A percentile compares a stretch with the other conserved stretches of the same genome.
These are phyloP conservation scores for Acridotheres tristis DNA, from an alignment of 2,797 vertebrate genomes.

Conservation along the genomic window DNA sequence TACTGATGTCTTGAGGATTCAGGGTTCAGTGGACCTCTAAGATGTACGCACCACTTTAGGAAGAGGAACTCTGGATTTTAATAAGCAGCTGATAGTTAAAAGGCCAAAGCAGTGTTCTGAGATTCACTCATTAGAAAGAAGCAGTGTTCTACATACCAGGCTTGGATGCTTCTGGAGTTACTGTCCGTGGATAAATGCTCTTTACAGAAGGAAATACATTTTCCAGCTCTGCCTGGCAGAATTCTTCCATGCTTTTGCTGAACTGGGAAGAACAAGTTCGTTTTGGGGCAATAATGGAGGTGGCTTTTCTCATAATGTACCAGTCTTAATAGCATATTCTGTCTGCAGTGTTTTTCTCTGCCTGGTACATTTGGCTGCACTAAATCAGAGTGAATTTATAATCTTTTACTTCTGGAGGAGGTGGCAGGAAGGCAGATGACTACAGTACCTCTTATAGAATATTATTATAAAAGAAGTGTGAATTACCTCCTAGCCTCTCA, in stretches of 20 bases:
- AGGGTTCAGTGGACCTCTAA: not conserved
- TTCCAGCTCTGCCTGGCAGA: not conserved
- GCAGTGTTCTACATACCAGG: not conserved
- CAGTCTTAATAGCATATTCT: not conserved
- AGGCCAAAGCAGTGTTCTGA: not conserved
- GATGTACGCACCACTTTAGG: not conserved
- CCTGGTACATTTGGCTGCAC: slow-evolving; percentile 20
- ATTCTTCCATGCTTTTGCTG: not conserved
- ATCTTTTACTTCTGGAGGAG: slow-evolving; percentile 50
- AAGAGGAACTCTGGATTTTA: not conserved
- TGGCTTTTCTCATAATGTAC: not conserved
- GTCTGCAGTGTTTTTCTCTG: slow-evolving; percentile 29
- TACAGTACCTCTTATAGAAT: slow-evolving; percentile 60
- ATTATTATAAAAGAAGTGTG: slow-evolving; percentile 68
- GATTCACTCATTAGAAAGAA: not conserved
- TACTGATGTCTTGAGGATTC: not conserved
- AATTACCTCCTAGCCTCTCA: slow-evolving; percentile 60
- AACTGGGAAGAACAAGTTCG: not conserved
- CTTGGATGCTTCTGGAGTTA: not conserved
- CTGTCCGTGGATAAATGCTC: not conserved
- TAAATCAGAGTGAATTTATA: slow-evolving; percentile 55
- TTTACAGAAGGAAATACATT: not conserved
- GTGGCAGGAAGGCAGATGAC: slow-evolving; percentile 60
- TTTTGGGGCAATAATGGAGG: not conserved
- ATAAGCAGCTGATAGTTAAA: not conserved